Conservation (phyloP, 2,888 invertebrate species). For the Lysandra bellargus region DNA sequence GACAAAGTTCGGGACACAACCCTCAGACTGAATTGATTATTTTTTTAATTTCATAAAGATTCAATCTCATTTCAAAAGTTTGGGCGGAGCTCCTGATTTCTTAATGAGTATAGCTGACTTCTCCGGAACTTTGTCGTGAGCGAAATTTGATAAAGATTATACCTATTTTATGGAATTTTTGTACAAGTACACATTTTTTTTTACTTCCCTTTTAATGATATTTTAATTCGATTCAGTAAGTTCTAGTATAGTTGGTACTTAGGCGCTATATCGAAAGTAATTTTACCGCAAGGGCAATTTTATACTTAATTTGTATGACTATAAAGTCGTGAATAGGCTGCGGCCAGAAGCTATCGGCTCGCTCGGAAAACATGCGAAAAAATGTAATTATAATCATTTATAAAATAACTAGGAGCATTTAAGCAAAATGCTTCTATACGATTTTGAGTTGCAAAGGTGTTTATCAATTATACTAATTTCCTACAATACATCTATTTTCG, state of each 20-base stretch:
- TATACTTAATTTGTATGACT: no score
- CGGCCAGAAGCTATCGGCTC: no score
- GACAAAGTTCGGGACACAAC: constrained; percentile 56
- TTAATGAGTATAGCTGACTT: constrained; percentile 20
- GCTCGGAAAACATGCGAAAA: no score
- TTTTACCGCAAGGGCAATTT: no score
- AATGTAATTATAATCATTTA: no score
- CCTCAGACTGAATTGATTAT: constrained; percentile 52
- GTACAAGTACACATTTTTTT: not conserved
- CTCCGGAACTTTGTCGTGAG: not conserved
- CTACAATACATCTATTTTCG: no score
- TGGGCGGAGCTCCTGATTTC: not conserved
- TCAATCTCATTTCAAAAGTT: constrained; percentile 30
- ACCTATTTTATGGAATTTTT: not conserved
- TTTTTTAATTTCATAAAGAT: constrained; percentile 57
- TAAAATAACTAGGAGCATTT: no score
- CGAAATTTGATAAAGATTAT: not conserved
- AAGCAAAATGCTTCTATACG: no score
- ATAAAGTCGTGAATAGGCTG: no score
- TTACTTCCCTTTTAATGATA: not conserved
- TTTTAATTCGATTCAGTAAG: not conserved
- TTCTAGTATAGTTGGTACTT: not conserved
- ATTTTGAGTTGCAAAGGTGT: no score
- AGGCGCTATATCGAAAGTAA: no score
- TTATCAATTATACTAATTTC: no score